Evolutionary conservation across 2,113 vertebrate genomes (phyloP).

Genomic region (Diphyllodes magnificus): DNA sequence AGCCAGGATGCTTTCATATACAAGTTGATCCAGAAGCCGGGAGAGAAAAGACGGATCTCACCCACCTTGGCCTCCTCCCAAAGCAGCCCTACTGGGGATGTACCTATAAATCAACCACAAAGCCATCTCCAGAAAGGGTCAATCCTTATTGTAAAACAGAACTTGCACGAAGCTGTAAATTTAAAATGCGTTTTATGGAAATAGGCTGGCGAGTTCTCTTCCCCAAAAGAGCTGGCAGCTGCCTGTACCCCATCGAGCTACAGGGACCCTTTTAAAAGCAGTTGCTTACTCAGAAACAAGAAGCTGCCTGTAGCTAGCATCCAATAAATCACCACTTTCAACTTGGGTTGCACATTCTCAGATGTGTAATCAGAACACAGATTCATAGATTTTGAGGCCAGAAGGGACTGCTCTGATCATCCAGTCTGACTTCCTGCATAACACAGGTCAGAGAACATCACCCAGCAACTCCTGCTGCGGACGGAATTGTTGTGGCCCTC

Average conservation of each 20-base stretch:
- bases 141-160: background rate
- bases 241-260: background rate
- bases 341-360: conserved; percentile 8
- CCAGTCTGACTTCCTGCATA: background rate
- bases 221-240: background rate
- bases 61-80: background rate
- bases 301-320: conserved; percentile 27
- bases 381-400: conserved; percentile 41
- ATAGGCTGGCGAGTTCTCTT: background rate
- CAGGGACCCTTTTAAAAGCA: background rate
- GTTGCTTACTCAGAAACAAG: conserved; percentile 30
- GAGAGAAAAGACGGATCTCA: background rate
- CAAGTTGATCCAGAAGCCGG: background rate
- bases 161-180: conserved; percentile 6
- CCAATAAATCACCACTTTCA: conserved; percentile 54
- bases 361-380: conserved; percentile 44
- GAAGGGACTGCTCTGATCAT: conserved; percentile 33
- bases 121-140: conserved; percentile 20
- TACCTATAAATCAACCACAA: conserved; percentile 4
- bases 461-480: background rate
- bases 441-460: conserved; percentile 47
- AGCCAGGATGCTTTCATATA: background rate
- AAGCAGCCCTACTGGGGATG: background rate
- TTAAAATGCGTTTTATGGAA: background rate
- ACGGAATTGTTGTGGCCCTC: background rate